Conservation (phyloP, 2,797 vertebrate species). For the Sparus aurata region DNA sequence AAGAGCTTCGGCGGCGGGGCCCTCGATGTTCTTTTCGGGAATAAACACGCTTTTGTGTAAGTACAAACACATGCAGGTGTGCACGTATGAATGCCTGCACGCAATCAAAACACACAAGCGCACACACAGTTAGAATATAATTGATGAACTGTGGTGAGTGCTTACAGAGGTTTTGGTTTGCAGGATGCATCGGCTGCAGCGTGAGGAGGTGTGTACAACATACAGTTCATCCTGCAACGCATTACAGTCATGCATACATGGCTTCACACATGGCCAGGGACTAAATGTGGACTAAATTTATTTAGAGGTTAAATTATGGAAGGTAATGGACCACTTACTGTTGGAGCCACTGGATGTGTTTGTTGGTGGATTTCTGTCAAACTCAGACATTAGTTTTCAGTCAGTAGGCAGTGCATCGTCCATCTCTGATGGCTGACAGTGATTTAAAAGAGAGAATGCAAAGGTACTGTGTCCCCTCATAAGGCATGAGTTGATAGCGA, state of each 20-base stretch:
- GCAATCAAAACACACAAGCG: conserved; percentile 11
- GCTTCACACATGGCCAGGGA: neutral
- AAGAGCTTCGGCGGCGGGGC: conserved; percentile 8
- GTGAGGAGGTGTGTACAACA: neutral
- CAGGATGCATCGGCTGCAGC: neutral
- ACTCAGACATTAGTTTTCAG: too few relatives aligned
- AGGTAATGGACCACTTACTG: neutral
- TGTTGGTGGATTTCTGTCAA: neutral
- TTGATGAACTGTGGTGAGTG: conserved; percentile 15
- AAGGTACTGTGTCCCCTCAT: too few relatives aligned
- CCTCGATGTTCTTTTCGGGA: conserved; percentile 45
- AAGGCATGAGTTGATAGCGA: too few relatives aligned
- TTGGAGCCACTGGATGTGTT: neutral
- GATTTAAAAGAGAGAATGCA: too few relatives aligned
- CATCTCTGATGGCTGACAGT: too few relatives aligned
- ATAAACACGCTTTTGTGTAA: conserved; percentile 54
- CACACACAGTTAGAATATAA: conserved; percentile 14
- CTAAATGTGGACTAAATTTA: neutral
- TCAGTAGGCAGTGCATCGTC: too few relatives aligned
- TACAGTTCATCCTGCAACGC: neutral
- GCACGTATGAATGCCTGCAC: conserved; percentile 26
- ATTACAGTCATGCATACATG: neutral
- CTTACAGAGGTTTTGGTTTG: conserved; percentile 19
- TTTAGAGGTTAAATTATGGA: neutral
- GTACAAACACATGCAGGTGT: conserved; percentile 49